phyloP scores from a whole-genome alignment of 2,113 vertebrate species.

The Phoxinus phoxinus region DNA sequence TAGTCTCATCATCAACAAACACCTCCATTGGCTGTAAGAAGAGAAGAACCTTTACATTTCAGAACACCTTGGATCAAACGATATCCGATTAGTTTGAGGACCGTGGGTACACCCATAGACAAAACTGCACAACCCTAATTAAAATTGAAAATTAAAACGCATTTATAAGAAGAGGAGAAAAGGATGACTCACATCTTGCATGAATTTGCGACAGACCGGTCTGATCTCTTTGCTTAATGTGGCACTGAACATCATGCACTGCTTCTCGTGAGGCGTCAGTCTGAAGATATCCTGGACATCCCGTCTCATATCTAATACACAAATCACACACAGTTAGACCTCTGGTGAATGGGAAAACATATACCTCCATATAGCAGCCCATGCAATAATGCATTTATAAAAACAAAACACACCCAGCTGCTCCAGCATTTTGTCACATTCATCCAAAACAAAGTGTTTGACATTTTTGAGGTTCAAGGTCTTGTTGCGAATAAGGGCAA shows the following conservation, averaged over 20 bases:
- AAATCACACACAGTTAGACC: not conserved
- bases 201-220: slow-evolving; percentile 89
- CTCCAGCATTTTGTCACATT: slow-evolving; percentile 91
- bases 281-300: slow-evolving; percentile 90
- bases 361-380: not conserved
- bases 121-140: not conserved
- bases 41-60: not conserved
- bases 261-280: slow-evolving; percentile 88
- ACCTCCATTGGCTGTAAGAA: slow-evolving; percentile 86
- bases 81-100: too few species aligned
- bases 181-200: slow-evolving; percentile 86
- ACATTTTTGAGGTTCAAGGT: slow-evolving; percentile 83
- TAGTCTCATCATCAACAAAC: slow-evolving; percentile 90
- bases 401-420: slow-evolving; percentile 78
- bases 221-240: slow-evolving; percentile 89
- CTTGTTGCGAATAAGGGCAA: slow-evolving; percentile 82
- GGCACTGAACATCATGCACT: slow-evolving; percentile 93
- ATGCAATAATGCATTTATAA: not conserved
- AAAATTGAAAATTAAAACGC: not conserved
- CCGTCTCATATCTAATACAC: slow-evolving; percentile 82
- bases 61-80: not conserved
- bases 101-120: not conserved
- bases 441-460: slow-evolving; percentile 89
- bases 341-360: not conserved
- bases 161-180: not conserved